Evolutionary conservation across 2,797 vertebrate species (phyloP).

Genomic region (Paramormyrops hopkinsi): DNA sequence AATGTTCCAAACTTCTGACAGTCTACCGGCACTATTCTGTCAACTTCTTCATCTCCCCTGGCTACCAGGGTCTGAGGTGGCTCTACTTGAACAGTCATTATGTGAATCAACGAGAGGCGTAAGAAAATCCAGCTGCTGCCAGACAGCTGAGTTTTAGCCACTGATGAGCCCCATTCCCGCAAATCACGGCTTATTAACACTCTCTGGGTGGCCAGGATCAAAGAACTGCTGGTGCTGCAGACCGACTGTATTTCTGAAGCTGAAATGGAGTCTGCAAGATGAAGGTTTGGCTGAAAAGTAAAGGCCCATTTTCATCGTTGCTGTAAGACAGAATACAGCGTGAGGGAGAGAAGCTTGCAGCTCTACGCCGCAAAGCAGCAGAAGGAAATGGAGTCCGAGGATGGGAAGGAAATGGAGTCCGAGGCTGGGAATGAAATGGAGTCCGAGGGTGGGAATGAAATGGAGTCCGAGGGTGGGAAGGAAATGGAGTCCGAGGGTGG

Average conservation of each 20-base stretch:
- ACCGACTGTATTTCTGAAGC: conserved; percentile 49
- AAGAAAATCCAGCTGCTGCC: conserved; percentile 32
- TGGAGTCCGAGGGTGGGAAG: background rate
- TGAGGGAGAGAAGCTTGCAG: background rate
- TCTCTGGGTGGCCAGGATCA: conserved; percentile 54
- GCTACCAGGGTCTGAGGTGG: conserved; percentile 27
- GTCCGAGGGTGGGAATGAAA: background rate
- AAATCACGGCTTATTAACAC: conserved; percentile 58
- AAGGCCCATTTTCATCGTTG: conserved; percentile 16
- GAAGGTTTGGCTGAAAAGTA: background rate
- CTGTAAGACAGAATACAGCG: background rate
- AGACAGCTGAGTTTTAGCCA: conserved; percentile 34
- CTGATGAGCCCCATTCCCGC: conserved; percentile 43
- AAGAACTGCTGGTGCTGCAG: conserved; percentile 49
- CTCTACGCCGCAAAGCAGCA: background rate
- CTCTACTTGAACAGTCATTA: conserved; percentile 47
- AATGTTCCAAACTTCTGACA: background rate
- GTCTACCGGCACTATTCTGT: background rate
- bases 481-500: background rate
- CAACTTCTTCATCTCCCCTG: conserved; percentile 15
- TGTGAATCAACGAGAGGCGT: conserved; percentile 46
- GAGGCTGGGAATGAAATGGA: background rate
- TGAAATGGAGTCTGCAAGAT: background rate
- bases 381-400: background rate
- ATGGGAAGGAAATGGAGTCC: background rate